A percentile compares a stretch with the other conserved stretches of the same genome.
Conservation (phyloP, 2,888 invertebrate species). For the Odontocerum albicorne region DNA sequence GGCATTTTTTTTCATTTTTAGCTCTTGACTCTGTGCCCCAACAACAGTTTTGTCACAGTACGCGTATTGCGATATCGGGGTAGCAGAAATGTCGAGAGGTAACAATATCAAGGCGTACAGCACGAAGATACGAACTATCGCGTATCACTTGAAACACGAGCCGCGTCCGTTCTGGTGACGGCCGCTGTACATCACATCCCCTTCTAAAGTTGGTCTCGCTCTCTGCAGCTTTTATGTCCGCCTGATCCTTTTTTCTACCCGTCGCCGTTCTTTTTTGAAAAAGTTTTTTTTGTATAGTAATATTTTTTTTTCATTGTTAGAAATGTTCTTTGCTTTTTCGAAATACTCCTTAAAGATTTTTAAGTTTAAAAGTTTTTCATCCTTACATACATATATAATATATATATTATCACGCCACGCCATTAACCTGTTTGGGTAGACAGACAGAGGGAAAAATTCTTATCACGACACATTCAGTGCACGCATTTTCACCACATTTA, state of each 20-base stretch:
- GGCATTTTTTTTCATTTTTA: neutral
- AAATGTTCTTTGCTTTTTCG: too few relatives aligned
- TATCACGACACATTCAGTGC: too few relatives aligned
- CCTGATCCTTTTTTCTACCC: constrained; percentile 17
- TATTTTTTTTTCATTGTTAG: too few relatives aligned
- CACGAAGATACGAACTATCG: constrained; percentile 22
- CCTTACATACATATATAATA: too few relatives aligned
- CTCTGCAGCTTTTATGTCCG: constrained; percentile 13
- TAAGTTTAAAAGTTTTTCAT: too few relatives aligned
- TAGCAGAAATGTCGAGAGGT: constrained; percentile 4
- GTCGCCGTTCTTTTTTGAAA: too few relatives aligned
- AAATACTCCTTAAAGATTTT: too few relatives aligned
- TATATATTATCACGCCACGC: too few relatives aligned
- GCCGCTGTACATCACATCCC: constrained; percentile 31
- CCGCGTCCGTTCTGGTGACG: constrained; percentile 32
- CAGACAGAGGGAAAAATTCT: too few relatives aligned
- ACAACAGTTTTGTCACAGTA: neutral
- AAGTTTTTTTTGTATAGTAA: too few relatives aligned
- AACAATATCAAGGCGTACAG: neutral
- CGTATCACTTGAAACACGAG: constrained; percentile 35
- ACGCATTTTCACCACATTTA: too few relatives aligned
- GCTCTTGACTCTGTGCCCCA: neutral
- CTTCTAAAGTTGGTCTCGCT: constrained; percentile 2
- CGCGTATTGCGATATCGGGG: constrained; percentile 2
- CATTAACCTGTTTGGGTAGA: too few relatives aligned